Evolutionary conservation across 1,140 invertebrate genomes (phyloP), one percentile per base, ranked within the genome.

Genomic region (Lutraria rhynchaena): DNA sequence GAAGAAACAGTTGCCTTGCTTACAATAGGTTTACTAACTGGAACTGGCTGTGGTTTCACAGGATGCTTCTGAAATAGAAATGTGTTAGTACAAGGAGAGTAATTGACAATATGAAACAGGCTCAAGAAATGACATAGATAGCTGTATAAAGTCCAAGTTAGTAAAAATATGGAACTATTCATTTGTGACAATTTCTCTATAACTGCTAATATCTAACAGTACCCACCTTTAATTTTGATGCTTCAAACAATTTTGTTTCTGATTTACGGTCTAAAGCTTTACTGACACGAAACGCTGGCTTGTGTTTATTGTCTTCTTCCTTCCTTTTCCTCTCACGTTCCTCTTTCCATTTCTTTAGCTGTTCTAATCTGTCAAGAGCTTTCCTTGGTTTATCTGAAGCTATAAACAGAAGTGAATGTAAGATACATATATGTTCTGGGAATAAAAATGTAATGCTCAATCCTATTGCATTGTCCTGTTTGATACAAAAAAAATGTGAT

Each of bases 281-380:
- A 31, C 76, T 67, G 13, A 80, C 76, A 55, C 63, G 61, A n/a
- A 80, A 80, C 15, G 70, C 76, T n/a, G 73, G 58, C 51, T 57
- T 69, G n/a, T n/a, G 29, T 27, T 60, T 74, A n/a, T 46, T 65
- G 15, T 22, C 3, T 11, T 58, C 46, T 29, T 55, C 44, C 29
- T 55, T 80, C 17, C 22, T 65, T 27, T 80, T 80, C 35, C n/a
- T 46, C 4, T 80, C 76, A 9, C 76, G 35, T 24, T 80, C 76
- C 19, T 57, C 13, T 49, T 57, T 80, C 76, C 76, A 80, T 55
- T 70, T 80, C 27, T 80, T 69, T 31, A 80, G 27, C 37, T 80
- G 76, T 51, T 80, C 76, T n/a, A 80, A 44, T 1, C 76, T 27
- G 22, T 67, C 49, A 0, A 22, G 0, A 27, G 41, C 75, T 41